Conservation (phyloP, 2,113 vertebrate genomes). For the Crotalus viridis region DNA sequence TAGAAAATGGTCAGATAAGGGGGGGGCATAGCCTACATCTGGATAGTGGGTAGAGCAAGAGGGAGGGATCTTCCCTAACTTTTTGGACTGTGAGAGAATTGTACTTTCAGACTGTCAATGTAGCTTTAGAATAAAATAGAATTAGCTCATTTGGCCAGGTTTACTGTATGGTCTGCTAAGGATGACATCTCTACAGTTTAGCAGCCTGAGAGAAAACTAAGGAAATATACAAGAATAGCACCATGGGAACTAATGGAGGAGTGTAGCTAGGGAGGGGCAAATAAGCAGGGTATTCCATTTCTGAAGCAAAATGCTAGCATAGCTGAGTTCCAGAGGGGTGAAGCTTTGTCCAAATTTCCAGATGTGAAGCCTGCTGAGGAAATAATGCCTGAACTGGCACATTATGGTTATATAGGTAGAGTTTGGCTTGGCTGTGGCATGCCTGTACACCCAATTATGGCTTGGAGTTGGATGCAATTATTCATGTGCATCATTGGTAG, state of each 20-base stretch:
- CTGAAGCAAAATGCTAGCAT: neutral
- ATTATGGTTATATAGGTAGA: neutral
- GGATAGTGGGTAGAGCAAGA: neutral
- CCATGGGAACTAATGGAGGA: neutral
- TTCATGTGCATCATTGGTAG: neutral
- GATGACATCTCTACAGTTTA: neutral
- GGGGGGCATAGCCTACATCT: neutral
- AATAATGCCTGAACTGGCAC: neutral
- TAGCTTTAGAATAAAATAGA: neutral
- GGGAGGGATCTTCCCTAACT: neutral
- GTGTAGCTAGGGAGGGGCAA: neutral
- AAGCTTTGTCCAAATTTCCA: neutral
- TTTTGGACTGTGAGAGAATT: neutral
- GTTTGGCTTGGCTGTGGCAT: neutral
- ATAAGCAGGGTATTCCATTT: neutral
- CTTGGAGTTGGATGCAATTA: neutral
- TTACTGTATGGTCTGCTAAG: neutral
- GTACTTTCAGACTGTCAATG: neutral
- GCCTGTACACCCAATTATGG: neutral
- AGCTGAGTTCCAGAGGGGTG: neutral
- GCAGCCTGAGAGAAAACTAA: neutral
- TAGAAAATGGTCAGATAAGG: neutral
- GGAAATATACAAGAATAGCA: neutral
- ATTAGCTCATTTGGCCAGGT: neutral
- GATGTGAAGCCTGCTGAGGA: neutral